Evolutionary conservation across 1,140 invertebrate species (phyloP).

Genomic region (Conopomorpha cramerella): DNA sequence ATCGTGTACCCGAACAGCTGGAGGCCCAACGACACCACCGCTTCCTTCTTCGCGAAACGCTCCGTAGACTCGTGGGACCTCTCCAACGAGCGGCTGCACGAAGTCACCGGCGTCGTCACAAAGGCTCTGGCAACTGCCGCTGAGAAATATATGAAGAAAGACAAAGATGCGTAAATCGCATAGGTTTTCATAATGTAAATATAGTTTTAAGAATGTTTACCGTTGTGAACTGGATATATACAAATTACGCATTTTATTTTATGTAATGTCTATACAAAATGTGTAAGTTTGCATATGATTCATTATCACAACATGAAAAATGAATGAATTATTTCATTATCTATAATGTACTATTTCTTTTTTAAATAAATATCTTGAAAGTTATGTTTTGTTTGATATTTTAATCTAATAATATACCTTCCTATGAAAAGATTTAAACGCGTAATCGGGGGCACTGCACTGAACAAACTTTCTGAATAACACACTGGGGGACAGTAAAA

Average conservation of each 20-base stretch:
- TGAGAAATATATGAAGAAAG: constrained; percentile 31
- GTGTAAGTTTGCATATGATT: constrained; percentile 34
- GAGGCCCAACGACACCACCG: constrained; percentile 35
- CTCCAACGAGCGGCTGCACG: constrained; percentile 34
- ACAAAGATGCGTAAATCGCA: constrained; percentile 13
- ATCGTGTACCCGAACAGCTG: constrained; percentile 56
- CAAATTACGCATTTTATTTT: no score
- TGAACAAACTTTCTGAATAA: no score
- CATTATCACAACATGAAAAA: constrained; percentile 50
- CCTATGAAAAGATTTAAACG: no score
- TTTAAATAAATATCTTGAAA: constrained; percentile 4
- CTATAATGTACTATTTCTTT: no score
- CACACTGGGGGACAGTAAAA: no score
- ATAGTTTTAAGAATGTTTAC: constrained; percentile 9
- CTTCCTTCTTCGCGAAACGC: constrained; percentile 39
- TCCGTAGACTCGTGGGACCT: constrained; percentile 32
- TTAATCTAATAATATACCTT: no score
- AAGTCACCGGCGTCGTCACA: constrained; percentile 38
- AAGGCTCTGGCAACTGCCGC: constrained; percentile 35
- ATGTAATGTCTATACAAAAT: no score
- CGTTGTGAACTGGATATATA: constrained; percentile 52
- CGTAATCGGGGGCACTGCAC: no score
- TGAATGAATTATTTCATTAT: no score
- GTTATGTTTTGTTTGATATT: no score
- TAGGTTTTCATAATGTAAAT: constrained; percentile 12